A percentile compares a stretch with the other conserved stretches of the same genome.
These are phyloP conservation scores for Drosophila algonquin DNA, from an alignment of 2,888 invertebrate genomes.

Conservation along the genomic window DNA sequence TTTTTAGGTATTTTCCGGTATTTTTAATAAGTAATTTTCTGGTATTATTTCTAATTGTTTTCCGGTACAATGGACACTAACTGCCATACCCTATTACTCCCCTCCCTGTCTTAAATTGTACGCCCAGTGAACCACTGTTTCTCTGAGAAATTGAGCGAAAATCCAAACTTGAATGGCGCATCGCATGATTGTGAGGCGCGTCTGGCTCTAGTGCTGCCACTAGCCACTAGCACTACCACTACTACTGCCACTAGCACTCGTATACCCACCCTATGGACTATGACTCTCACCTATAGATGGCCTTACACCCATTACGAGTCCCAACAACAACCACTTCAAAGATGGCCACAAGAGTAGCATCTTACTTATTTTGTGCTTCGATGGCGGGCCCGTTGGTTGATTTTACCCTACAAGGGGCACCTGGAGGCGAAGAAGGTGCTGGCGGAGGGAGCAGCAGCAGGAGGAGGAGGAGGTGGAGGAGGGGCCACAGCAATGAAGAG, in stretches of 20 bases:
- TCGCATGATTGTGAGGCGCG: constrained; percentile 68
- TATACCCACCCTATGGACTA: constrained; percentile 15
- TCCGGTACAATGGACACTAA: too few relatives aligned
- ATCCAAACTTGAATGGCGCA: constrained; percentile 71
- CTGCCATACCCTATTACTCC: too few relatives aligned
- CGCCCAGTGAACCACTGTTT: constrained; percentile 49
- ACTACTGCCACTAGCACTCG: constrained; percentile 19
- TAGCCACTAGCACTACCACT: constrained; percentile 25
- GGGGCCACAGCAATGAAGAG: constrained; percentile 55
- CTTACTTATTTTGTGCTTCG: constrained; percentile 76
- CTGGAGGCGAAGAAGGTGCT: not conserved
- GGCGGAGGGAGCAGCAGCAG: not conserved
- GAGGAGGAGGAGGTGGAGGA: constrained; percentile 19
- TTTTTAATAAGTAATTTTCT: too few relatives aligned
- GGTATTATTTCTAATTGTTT: too few relatives aligned
- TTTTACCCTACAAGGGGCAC: constrained; percentile 38
- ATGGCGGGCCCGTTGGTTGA: constrained; percentile 66
- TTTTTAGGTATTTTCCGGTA: too few relatives aligned
- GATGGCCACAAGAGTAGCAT: constrained; percentile 79
- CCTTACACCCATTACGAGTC: constrained; percentile 66
- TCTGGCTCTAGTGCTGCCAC: constrained; percentile 61
- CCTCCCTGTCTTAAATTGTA: not conserved
- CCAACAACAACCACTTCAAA: constrained; percentile 67
- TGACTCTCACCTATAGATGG: constrained; percentile 16
- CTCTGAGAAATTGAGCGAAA: constrained; percentile 63